phyloP scores from a whole-genome alignment of 2,797 vertebrate genomes.

The Rhinoraja longicauda region DNA sequence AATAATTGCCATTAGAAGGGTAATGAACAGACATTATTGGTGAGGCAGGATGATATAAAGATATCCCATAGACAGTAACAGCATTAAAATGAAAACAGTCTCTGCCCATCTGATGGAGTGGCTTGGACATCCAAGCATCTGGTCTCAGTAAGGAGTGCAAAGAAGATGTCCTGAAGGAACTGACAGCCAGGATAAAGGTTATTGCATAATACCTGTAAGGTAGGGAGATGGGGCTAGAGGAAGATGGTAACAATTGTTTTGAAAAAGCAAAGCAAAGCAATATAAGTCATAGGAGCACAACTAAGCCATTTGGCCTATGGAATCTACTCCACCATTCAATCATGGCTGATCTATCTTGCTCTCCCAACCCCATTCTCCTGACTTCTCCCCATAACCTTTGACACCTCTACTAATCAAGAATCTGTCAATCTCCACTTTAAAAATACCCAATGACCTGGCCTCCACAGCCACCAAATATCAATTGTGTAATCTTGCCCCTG shows the following conservation, averaged over 20 bases:
- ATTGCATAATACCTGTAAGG: not conserved
- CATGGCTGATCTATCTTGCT: no score
- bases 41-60: not conserved
- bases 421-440: no score
- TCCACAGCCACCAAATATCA: not conserved
- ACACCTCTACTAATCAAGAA: no score
- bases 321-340: no score
- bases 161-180: not conserved
- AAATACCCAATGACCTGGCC: no score
- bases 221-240: not conserved
- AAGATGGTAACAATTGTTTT: not conserved
- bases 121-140: not conserved
- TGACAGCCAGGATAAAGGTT: not conserved
- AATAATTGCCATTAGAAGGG: not conserved
- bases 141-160: not conserved
- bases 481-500: not conserved
- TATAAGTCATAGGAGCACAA: no score
- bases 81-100: not conserved
- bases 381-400: no score
- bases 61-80: not conserved
- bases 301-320: no score
- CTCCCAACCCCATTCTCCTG: no score
- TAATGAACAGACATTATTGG: not conserved
- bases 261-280: not conserved
- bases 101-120: not conserved